Evolutionary conservation across 2,113 vertebrate genomes (phyloP).

Genomic region (Strix aluco): DNA sequence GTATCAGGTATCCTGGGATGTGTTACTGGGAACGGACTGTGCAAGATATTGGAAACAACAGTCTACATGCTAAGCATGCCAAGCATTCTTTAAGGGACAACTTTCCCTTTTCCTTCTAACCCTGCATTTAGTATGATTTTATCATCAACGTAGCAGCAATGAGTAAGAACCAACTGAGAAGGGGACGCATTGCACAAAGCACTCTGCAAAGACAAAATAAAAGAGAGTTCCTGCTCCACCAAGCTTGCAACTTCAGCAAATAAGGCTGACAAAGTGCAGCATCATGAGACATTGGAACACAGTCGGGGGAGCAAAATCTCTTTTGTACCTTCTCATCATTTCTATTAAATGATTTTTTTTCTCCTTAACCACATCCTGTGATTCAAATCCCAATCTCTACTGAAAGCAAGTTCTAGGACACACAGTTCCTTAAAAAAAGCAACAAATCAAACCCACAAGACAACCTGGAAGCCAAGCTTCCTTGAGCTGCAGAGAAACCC

Average conservation of each 20-base stretch:
- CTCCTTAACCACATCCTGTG: slow-evolving; percentile 26
- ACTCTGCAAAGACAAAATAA: not conserved
- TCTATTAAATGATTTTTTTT: not conserved
- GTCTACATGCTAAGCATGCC: not conserved
- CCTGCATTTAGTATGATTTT: not conserved
- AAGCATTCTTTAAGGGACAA: not conserved
- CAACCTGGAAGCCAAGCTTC: slow-evolving; percentile 1
- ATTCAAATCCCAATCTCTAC: slow-evolving; percentile 1
- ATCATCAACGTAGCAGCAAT: accelerated
- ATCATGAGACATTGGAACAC: not conserved
- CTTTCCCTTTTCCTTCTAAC: not conserved
- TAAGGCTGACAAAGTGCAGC: not conserved
- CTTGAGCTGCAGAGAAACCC: not conserved
- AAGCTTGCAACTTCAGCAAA: not conserved
- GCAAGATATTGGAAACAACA: not conserved
- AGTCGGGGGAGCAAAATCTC: not conserved
- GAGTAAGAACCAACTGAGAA: not conserved
- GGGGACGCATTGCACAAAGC: not conserved
- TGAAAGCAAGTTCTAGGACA: not conserved
- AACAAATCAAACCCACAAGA: slow-evolving; percentile 27
- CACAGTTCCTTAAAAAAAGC: not conserved
- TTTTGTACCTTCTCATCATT: slow-evolving; percentile 18
- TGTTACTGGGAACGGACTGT: not conserved
- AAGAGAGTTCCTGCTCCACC: not conserved
- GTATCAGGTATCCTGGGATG: not conserved